A percentile compares a stretch with the other conserved stretches of the same genome.
phyloP scores from a whole-genome alignment of 2,797 vertebrate species.

The Ctenopoma multispine region DNA sequence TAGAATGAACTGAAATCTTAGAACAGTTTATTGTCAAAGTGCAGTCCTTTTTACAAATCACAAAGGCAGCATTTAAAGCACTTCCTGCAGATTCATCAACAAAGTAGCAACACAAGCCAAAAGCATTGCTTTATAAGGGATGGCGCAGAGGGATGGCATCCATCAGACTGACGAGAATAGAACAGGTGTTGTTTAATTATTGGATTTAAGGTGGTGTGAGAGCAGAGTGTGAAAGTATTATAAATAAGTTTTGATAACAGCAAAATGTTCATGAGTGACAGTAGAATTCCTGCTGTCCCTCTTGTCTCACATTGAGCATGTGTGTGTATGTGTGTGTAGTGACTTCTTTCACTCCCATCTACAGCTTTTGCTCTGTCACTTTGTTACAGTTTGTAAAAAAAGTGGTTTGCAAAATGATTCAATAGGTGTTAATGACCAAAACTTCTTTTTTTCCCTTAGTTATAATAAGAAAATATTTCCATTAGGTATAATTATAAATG shows the following conservation, averaged over 20 bases:
- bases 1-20: neutral
- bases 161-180: constrained; percentile 54
- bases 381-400: neutral
- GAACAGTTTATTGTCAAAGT: neutral
- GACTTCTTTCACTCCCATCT: constrained; percentile 8
- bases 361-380: neutral
- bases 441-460: constrained; percentile 30
- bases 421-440: constrained; percentile 77
- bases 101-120: constrained; percentile 26
- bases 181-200: constrained; percentile 67
- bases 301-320: constrained; percentile 24
- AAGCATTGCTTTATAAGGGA: constrained; percentile 42
- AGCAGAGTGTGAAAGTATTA: constrained; percentile 55
- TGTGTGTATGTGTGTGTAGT: neutral
- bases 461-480: constrained; percentile 52
- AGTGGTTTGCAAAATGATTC: constrained; percentile 15
- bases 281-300: constrained; percentile 43
- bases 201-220: constrained; percentile 52
- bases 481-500: constrained; percentile 69
- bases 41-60: neutral
- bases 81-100: constrained; percentile 7
- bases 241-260: constrained; percentile 63
- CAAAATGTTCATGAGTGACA: constrained; percentile 45
- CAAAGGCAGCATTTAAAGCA: neutral
- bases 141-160: constrained; percentile 34